Evolutionary conservation across 2,797 vertebrate genomes (phyloP).

Genomic region (Enteromius paludinosus): DNA sequence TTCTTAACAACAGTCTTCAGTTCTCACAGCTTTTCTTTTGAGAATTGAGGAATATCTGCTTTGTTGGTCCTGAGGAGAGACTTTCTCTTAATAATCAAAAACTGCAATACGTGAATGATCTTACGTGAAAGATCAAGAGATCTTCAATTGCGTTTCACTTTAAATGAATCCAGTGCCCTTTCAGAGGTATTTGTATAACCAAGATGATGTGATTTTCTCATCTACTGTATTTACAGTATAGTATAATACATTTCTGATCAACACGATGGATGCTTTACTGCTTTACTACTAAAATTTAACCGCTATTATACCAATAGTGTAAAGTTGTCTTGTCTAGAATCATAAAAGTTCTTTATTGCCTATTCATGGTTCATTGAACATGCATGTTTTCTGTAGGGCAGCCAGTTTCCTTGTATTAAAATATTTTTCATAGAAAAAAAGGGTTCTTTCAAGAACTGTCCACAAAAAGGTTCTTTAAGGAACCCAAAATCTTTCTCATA

Average conservation of each 20-base stretch:
- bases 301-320: neutral
- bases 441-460: neutral
- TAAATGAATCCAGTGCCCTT: constrained; percentile 10
- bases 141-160: constrained; percentile 1
- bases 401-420: neutral
- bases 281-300: neutral
- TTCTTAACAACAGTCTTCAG: neutral
- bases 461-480: neutral
- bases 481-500: neutral
- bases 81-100: neutral
- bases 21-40: neutral
- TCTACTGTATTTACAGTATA: too few species aligned
- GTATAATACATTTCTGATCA: neutral
- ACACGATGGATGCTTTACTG: neutral
- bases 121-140: too few species aligned
- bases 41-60: neutral
- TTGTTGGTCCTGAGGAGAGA: neutral
- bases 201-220: constrained; percentile 12
- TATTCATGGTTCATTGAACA: neutral
- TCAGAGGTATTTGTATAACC: constrained; percentile 12
- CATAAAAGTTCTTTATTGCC: neutral
- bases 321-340: neutral
- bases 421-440: neutral
- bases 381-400: neutral
- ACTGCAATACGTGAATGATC: neutral